Percentiles rank a stretch among this genome's conserved stretches.
These are phyloP conservation scores for Drosophila mauritiana DNA, from an alignment of 1,140 invertebrate genomes.

Conservation along the genomic window DNA sequence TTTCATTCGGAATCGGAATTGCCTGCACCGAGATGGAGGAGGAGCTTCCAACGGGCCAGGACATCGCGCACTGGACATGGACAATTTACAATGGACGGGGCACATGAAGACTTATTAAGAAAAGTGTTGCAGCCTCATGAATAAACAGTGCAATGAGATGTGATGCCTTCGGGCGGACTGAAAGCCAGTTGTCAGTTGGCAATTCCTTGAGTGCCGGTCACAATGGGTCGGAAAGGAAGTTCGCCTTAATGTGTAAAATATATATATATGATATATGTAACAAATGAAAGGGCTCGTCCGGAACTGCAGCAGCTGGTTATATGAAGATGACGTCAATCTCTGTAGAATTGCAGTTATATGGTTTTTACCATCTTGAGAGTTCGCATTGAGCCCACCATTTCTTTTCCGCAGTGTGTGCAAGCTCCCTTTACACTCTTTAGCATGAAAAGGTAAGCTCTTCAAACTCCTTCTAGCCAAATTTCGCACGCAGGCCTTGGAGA, in stretches of 20 bases:
- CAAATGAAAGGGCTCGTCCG: not conserved
- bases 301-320: constrained; percentile 28
- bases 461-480: constrained; percentile 12
- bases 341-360: constrained; percentile 2
- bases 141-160: constrained; percentile 51
- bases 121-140: constrained; percentile 50
- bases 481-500: not conserved
- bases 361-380: too few relatives aligned
- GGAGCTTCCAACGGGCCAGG: not conserved
- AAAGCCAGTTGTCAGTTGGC: constrained; percentile 49
- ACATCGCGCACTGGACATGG: constrained; percentile 3
- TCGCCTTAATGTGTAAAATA: not conserved
- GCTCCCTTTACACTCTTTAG: not conserved
- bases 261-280: not conserved
- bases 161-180: constrained; percentile 27
- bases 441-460: not conserved
- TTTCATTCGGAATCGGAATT: constrained; percentile 31
- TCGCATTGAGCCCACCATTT: too few relatives aligned
- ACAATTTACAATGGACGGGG: constrained; percentile 35
- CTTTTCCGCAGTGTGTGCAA: not conserved
- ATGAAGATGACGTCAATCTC: constrained; percentile 14
- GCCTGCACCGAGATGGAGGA: constrained; percentile 11
- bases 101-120: constrained; percentile 55
- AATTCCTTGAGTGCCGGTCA: constrained; percentile 50
- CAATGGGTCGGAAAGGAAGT: not conserved